Percentiles rank a stretch among this genome's conserved stretches.
phyloP scores from a whole-genome alignment of 2,113 vertebrate genomes.

The Pseudorhombus dupliciocellatus region DNA sequence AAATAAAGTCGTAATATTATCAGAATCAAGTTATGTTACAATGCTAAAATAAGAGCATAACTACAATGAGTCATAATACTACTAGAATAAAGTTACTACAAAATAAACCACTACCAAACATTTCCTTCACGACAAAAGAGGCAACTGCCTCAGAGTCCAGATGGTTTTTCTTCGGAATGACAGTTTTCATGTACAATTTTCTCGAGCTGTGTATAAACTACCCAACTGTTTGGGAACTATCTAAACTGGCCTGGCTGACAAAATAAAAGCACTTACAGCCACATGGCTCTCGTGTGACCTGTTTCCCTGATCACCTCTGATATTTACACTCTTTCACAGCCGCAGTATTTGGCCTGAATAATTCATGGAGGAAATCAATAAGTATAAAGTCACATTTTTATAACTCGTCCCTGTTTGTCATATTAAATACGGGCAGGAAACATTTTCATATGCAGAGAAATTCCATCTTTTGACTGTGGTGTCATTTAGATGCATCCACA shows the following conservation, averaged over 20 bases:
- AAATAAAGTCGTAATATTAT: no score
- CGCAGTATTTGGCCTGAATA: slow-evolving; percentile 65
- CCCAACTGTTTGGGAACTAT: neutral
- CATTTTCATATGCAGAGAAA: neutral
- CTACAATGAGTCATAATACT: no score
- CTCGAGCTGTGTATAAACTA: no score
- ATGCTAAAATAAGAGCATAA: no score
- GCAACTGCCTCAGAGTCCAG: no score
- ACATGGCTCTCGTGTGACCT: slow-evolving; percentile 48
- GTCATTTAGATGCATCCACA: neutral
- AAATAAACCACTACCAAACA: no score
- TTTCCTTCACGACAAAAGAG: no score
- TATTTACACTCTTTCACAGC: slow-evolving; percentile 56
- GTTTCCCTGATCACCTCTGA: slow-evolving; percentile 61
- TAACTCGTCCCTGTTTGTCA: slow-evolving; percentile 35
- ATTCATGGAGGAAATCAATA: slow-evolving; percentile 67
- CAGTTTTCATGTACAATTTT: no score
- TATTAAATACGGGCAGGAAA: slow-evolving; percentile 21
- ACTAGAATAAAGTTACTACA: no score
- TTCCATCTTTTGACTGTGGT: neutral
- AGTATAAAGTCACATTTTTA: slow-evolving; percentile 48
- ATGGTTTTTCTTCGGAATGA: no score
- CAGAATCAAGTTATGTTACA: no score
- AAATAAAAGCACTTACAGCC: slow-evolving; percentile 3
- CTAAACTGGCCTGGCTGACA: neutral